A percentile compares a stretch with the other conserved stretches of the same genome.
These are phyloP conservation scores for Branchipolynoe longqiensis DNA, from an alignment of 2,888 invertebrate species.

Conservation along the genomic window DNA sequence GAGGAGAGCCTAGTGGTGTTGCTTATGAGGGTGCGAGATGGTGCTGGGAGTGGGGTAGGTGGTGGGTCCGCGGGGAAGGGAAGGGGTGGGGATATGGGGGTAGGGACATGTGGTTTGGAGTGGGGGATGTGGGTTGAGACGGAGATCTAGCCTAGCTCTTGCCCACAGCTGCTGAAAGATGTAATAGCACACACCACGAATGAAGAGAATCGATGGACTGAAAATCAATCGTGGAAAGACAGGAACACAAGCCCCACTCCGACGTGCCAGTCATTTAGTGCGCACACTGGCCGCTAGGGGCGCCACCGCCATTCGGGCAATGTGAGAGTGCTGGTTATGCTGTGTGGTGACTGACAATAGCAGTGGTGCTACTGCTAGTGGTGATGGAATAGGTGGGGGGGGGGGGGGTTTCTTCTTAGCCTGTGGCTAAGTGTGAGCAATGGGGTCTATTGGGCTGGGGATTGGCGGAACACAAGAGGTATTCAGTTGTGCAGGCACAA, in stretches of 20 bases:
- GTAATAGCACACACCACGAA: conserved; percentile 32
- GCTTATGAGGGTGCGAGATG: too few relatives aligned
- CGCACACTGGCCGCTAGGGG: background rate
- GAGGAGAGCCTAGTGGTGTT: background rate
- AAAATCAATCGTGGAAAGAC: conserved; percentile 39
- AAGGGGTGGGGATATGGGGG: too few relatives aligned
- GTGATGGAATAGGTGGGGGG: background rate
- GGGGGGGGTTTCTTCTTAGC: too few relatives aligned
- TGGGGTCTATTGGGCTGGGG: too few relatives aligned
- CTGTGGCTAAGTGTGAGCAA: too few relatives aligned
- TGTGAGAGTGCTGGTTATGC: background rate
- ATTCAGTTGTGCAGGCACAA: too few relatives aligned
- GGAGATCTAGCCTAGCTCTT: background rate
- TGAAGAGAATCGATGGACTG: conserved; percentile 29
- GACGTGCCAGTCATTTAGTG: conserved; percentile 27
- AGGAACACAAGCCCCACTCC: background rate
- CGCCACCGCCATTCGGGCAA: background rate
- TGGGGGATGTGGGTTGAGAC: background rate
- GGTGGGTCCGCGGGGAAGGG: too few relatives aligned
- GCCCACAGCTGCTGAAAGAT: conserved; percentile 19
- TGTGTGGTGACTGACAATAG: too few relatives aligned
- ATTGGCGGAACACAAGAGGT: too few relatives aligned
- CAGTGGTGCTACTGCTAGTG: background rate
- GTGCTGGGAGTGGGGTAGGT: too few relatives aligned
- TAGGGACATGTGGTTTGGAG: background rate